Base-by-base conservation (phyloP, 2,888 invertebrate genomes). In the Macrosiphum euphorbiae region DNA sequence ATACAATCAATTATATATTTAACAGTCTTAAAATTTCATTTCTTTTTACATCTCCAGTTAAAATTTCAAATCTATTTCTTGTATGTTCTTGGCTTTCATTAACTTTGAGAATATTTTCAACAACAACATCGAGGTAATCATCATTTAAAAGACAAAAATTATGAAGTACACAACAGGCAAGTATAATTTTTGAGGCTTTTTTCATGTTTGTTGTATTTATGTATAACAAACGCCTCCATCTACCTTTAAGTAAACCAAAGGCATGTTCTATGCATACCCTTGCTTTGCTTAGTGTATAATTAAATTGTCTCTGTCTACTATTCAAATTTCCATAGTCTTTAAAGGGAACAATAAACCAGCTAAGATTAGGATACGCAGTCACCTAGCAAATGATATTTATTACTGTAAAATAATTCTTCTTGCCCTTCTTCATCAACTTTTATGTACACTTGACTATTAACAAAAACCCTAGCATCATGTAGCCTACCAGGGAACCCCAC, bases 91-190 rank as follows among this genome's bases (percentile, higher is more conserved):
- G 52, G 5, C 55, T 88, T 88, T 55, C 88, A 88, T 87, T 55
- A 16, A 88, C 52, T 55, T 87, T 52, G 11, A 52, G n/a, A 87
- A 87, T 87, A 87, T 87, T 87, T 50, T 87, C 50, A 88, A 88
- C 2, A 55, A 88, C n/a, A 52, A 55, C 52, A 4, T 90, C 90
- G 16, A 90, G 44, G 41, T 67, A 10, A 44, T 90, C 90, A 90
- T 90, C 67, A 78, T 90, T 61, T 44, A 90, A 90, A 28, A 90
- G 0, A 90, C 90, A 90, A 90, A 91, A 91, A 84, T 91, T 91
- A 44, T 84, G 91, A 35, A 91, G 91, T 50, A 91, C 84, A 91
- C 91, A 91, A 10, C 52, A 50, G 11, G 91, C 90, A 47, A 84
- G 47, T 47, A 67, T 84, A 90, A 84, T 90, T 55, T 20, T 55